These are phyloP conservation scores for Trididemnum clinides DNA, from an alignment of 23 tunicate genomes.

Conservation along the genomic window DNA sequence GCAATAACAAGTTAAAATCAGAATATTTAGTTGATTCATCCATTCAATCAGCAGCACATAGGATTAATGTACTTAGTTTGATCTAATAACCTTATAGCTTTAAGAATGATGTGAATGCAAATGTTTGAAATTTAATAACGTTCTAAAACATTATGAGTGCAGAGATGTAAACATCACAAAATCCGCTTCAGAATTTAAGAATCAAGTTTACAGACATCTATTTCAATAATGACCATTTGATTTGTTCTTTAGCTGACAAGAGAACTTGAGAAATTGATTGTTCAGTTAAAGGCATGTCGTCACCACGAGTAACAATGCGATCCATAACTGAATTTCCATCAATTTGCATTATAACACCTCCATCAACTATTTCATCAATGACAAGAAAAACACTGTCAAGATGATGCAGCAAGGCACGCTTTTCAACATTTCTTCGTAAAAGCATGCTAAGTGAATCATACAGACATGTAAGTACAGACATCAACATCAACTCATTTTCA, in stretches of 20 bases:
- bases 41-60: too few relatives aligned
- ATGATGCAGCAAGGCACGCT: conserved; percentile 71
- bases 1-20: too few relatives aligned
- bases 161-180: too few relatives aligned
- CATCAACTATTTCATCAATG: conserved; percentile 96
- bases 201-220: too few relatives aligned
- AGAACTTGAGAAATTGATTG: conserved; percentile 95
- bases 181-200: too few relatives aligned
- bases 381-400: conserved; percentile 89
- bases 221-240: conserved; percentile 96
- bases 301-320: conserved; percentile 82
- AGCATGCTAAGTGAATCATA: conserved; percentile 84
- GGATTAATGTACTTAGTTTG: too few relatives aligned
- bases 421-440: conserved; percentile 92
- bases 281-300: conserved; percentile 92
- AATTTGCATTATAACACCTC: conserved; percentile 96
- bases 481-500: conserved; percentile 95
- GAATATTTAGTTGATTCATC: too few relatives aligned
- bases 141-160: too few relatives aligned
- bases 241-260: conserved; percentile 94
- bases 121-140: too few relatives aligned
- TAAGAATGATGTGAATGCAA: too few relatives aligned
- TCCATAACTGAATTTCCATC: conserved; percentile 79
- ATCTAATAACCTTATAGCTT: too few relatives aligned
- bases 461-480: conserved; percentile 85